phyloP scores from a whole-genome alignment of 1,140 invertebrate genomes.

The Drosophila aff. region DNA sequence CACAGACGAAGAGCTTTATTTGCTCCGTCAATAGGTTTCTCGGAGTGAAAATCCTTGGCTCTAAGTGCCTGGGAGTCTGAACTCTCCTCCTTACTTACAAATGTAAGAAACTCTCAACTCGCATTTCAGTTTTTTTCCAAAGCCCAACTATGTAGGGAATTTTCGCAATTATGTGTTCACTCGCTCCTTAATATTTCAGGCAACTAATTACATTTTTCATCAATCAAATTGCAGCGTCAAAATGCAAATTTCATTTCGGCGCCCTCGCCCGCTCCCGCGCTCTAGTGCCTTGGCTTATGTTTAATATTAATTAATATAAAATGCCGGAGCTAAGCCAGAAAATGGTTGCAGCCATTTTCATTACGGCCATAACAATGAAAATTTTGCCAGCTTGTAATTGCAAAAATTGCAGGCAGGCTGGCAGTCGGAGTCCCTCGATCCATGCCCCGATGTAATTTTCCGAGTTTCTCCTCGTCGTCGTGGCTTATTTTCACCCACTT shows the following conservation, averaged over 20 bases:
- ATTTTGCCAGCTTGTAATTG: constrained; percentile 68
- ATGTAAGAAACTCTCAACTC: background rate
- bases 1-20: constrained; percentile 43
- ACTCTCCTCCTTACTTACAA: background rate
- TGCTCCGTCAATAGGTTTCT: constrained; percentile 3
- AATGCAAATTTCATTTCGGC: constrained; percentile 65
- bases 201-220: constrained; percentile 75
- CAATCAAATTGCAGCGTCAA: constrained; percentile 70
- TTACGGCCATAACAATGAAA: constrained; percentile 76
- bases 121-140: constrained; percentile 15
- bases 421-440: constrained; percentile 23
- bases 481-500: constrained; percentile 77
- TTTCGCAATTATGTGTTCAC: constrained; percentile 20
- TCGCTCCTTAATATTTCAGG: constrained; percentile 18
- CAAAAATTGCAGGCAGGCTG: constrained; percentile 58
- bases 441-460: constrained; percentile 42
- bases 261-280: background rate
- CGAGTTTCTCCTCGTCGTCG: constrained; percentile 37
- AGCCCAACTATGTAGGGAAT: constrained; percentile 5
- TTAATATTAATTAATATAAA: constrained; percentile 83
- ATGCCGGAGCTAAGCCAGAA: constrained; percentile 66
- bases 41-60: constrained; percentile 11
- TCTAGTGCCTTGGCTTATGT: constrained; percentile 33
- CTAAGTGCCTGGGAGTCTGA: constrained; percentile 29
- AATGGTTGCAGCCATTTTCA: constrained; percentile 72